Conservation (phyloP, 2,888 invertebrate species). For the Morpho deidamia region DNA sequence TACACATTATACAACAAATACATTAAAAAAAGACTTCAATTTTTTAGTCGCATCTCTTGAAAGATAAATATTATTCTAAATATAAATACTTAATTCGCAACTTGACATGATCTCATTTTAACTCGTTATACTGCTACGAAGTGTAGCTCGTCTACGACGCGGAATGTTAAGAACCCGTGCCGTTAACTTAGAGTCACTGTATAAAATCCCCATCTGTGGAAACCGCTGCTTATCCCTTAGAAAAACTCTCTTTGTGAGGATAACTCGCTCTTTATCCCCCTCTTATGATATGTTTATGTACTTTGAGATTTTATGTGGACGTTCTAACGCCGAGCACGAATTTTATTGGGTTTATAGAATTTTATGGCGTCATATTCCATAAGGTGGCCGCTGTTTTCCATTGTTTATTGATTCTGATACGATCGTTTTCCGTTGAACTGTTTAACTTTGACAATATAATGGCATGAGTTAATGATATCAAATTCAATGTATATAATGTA, state of each 20-base stretch:
- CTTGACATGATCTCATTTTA: not conserved
- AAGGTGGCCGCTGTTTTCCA: slow-evolving; percentile 71
- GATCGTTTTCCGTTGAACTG: slow-evolving; percentile 41
- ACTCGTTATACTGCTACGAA: slow-evolving; percentile 13
- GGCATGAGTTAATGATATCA: not conserved
- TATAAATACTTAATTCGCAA: not conserved
- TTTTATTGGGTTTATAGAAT: slow-evolving; percentile 78
- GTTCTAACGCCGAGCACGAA: slow-evolving; percentile 75
- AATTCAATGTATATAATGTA: not conserved
- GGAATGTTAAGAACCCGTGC: slow-evolving; percentile 39
- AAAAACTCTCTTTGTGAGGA: slow-evolving; percentile 73
- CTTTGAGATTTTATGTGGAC: slow-evolving; percentile 76
- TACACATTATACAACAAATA: no score
- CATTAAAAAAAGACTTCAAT: no score
- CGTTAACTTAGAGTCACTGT: slow-evolving; percentile 68
- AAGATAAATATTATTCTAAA: no score
- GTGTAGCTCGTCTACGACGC: slow-evolving; percentile 35
- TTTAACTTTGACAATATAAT: slow-evolving; percentile 31
- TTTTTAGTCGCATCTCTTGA: no score
- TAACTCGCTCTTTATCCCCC: slow-evolving; percentile 69
- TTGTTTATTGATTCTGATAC: slow-evolving; percentile 72
- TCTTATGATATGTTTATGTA: slow-evolving; percentile 79
- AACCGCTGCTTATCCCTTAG: slow-evolving; percentile 66
- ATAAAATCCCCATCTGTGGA: slow-evolving; percentile 76
- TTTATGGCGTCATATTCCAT: slow-evolving; percentile 69